phyloP scores from a whole-genome alignment of 2,888 invertebrate species.

The Patella caerulea region DNA sequence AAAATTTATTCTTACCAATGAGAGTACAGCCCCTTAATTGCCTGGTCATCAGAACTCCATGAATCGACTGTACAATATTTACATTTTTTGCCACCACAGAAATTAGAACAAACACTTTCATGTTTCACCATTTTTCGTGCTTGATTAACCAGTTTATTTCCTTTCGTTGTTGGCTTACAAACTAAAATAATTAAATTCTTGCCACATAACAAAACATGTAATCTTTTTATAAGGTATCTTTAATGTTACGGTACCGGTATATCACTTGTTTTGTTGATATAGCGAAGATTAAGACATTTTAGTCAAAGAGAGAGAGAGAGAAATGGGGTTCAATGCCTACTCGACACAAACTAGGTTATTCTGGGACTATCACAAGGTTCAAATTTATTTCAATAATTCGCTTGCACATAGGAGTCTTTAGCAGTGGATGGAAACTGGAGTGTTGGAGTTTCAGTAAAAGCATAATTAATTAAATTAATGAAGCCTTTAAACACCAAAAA shows the following conservation, averaged over 20 bases:
- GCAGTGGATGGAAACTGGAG: too few relatives aligned
- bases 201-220: not conserved
- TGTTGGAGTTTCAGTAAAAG: too few relatives aligned
- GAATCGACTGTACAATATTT: slow-evolving; percentile 82
- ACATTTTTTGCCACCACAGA: slow-evolving; percentile 87
- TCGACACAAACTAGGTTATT: too few relatives aligned
- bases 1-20: slow-evolving; percentile 79
- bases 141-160: slow-evolving; percentile 66
- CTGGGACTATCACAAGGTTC: too few relatives aligned
- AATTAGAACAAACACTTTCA: slow-evolving; percentile 83
- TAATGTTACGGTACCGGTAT: not conserved
- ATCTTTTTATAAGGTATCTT: not conserved
- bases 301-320: too few relatives aligned
- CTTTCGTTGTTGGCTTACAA: slow-evolving; percentile 56
- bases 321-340: too few relatives aligned
- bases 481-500: too few relatives aligned
- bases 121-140: slow-evolving; percentile 76
- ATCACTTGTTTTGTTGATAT: not conserved
- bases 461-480: too few relatives aligned
- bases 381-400: too few relatives aligned
- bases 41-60: slow-evolving; percentile 77
- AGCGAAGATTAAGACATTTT: not conserved
- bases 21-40: slow-evolving; percentile 86
- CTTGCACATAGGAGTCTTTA: too few relatives aligned
- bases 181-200: slow-evolving; percentile 32